phyloP scores from a whole-genome alignment of 2,113 vertebrate species.

The Rattus norvegicus region GRCr8 NC_086032.1:106856001-106856500 shows the following conservation, averaged over 20 bases:
- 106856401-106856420: not conserved
- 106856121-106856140: not conserved
- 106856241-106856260: not conserved
- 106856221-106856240: not conserved
- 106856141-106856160: not conserved
- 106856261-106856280: not conserved
- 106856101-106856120: not conserved
- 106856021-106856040: not conserved
- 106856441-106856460: not conserved
- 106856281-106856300: not conserved
- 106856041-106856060: constrained; percentile 27
- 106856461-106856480: not conserved
- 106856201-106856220: not conserved
- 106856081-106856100: constrained; percentile 1
- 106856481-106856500: not conserved
- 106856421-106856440: not conserved
- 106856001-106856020: not conserved
- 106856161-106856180: constrained; percentile 31
- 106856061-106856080: not conserved
- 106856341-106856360: not conserved
- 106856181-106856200: not conserved
- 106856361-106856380: not conserved
- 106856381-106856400: not conserved
- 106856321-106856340: not conserved
- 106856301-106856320: not conserved